These are phyloP conservation scores for Mythimna ferrago DNA, from an alignment of 2,888 invertebrate genomes.

Conservation along the genomic window DNA sequence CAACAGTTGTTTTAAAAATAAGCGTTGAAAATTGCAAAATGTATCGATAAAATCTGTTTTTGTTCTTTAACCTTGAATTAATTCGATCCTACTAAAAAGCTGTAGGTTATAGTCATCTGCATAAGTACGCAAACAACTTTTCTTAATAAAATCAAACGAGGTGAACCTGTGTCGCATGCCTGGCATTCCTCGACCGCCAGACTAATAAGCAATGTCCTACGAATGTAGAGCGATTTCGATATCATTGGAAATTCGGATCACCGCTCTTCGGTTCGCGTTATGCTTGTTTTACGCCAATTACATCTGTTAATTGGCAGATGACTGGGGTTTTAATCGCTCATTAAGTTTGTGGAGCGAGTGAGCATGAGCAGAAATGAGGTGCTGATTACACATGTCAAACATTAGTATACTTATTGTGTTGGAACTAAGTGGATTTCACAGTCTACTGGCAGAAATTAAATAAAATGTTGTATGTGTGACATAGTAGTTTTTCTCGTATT, in stretches of 20 bases:
- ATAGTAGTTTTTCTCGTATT: not conserved
- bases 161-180: conserved; percentile 76
- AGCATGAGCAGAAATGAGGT: conserved; percentile 48
- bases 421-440: conserved; percentile 55
- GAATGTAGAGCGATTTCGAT: conserved; percentile 59
- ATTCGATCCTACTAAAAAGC: conserved; percentile 51
- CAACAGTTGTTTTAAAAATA: conserved; percentile 7
- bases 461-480: not conserved
- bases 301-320: conserved; percentile 60
- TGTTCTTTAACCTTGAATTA: conserved; percentile 56
- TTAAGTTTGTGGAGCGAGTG: conserved; percentile 55
- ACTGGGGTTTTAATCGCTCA: conserved; percentile 53
- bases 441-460: conserved; percentile 17
- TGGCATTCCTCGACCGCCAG: conserved; percentile 68
- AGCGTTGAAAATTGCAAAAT: not conserved
- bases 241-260: conserved; percentile 58
- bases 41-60: conserved; percentile 5
- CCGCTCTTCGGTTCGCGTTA: conserved; percentile 48
- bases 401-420: conserved; percentile 54
- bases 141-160: conserved; percentile 80
- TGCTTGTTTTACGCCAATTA: conserved; percentile 60
- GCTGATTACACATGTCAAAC: conserved; percentile 56
- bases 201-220: conserved; percentile 51
- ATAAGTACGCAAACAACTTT: conserved; percentile 76
- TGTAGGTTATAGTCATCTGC: conserved; percentile 70